These are phyloP conservation scores for Drosophila ogumai DNA, from an alignment of 1,140 invertebrate species.

Conservation along the genomic window DNA sequence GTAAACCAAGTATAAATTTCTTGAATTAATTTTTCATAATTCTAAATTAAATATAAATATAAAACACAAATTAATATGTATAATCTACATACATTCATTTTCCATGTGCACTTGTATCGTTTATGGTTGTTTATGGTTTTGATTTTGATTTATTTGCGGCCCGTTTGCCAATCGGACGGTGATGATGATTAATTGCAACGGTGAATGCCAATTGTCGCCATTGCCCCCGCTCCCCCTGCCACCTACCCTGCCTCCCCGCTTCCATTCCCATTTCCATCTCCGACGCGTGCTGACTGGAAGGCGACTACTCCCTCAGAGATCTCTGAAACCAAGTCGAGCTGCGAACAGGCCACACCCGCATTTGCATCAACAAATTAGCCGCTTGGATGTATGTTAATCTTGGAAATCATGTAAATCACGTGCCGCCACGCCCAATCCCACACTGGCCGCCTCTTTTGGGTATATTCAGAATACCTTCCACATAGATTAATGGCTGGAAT, in stretches of 20 bases:
- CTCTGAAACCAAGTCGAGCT: slow-evolving; percentile 1
- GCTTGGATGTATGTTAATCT: slow-evolving; percentile 46
- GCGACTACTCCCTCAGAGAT: slow-evolving; percentile 20
- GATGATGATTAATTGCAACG: slow-evolving; percentile 81
- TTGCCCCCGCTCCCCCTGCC: background rate
- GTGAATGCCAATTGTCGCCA: slow-evolving; percentile 77
- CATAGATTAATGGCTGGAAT: slow-evolving; percentile 26
- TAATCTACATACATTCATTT: too few species aligned
- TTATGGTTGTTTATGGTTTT: slow-evolving; percentile 52
- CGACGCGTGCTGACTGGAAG: slow-evolving; percentile 53
- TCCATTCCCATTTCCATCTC: slow-evolving; percentile 6
- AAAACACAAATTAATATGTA: background rate
- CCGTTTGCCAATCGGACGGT: slow-evolving; percentile 74
- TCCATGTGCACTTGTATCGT: slow-evolving; percentile 17
- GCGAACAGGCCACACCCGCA: slow-evolving; percentile 58
- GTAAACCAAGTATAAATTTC: too few species aligned
- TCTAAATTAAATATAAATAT: background rate
- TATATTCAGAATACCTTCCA: slow-evolving; percentile 18
- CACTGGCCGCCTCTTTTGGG: background rate
- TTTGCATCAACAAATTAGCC: slow-evolving; percentile 57
- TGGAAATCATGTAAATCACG: slow-evolving; percentile 62
- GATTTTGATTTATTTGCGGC: slow-evolving; percentile 82
- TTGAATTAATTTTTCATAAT: too few species aligned
- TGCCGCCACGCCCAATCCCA: slow-evolving; percentile 16
- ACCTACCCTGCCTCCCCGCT: background rate